A percentile compares a stretch with the other conserved stretches of the same genome.
phyloP scores from a whole-genome alignment of 2,113 vertebrate genomes.

The Hydrolagus affinis region DNA sequence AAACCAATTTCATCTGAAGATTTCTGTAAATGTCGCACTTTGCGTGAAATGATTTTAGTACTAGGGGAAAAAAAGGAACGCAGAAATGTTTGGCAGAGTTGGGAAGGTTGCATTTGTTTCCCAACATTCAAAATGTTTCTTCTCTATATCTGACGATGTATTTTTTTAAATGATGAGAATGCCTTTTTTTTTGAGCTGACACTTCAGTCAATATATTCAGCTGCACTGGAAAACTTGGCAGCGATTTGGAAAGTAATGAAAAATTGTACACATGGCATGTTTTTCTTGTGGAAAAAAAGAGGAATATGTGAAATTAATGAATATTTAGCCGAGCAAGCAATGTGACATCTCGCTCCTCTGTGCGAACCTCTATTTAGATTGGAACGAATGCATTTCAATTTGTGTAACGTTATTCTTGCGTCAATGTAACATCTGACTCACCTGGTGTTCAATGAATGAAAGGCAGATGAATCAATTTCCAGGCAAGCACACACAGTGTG shows the following conservation, averaged over 20 bases:
- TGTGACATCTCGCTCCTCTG: neutral
- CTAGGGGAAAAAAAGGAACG: neutral
- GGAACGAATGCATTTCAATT: neutral
- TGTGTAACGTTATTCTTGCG: neutral
- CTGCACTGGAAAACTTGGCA: neutral
- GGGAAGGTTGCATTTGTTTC: neutral
- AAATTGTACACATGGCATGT: neutral
- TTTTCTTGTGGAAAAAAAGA: neutral
- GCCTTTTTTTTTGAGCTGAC: neutral
- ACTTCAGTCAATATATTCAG: neutral
- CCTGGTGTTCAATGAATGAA: neutral
- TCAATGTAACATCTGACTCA: too few species aligned
- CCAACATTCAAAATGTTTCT: neutral
- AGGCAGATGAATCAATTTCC: neutral
- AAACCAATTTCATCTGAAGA: too few species aligned
- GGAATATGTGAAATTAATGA: neutral
- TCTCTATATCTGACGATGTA: neutral
- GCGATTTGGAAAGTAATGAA: neutral
- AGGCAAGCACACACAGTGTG: neutral
- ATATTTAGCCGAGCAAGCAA: neutral
- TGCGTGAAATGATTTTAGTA: neutral
- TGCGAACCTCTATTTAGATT: neutral
- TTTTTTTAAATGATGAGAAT: neutral
- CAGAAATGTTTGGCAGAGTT: neutral
- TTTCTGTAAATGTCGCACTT: neutral